Percentiles rank a stretch among this genome's conserved stretches.
Evolutionary conservation across 2,113 vertebrate species (phyloP).

Genomic region (Corydoras maculifer): DNA sequence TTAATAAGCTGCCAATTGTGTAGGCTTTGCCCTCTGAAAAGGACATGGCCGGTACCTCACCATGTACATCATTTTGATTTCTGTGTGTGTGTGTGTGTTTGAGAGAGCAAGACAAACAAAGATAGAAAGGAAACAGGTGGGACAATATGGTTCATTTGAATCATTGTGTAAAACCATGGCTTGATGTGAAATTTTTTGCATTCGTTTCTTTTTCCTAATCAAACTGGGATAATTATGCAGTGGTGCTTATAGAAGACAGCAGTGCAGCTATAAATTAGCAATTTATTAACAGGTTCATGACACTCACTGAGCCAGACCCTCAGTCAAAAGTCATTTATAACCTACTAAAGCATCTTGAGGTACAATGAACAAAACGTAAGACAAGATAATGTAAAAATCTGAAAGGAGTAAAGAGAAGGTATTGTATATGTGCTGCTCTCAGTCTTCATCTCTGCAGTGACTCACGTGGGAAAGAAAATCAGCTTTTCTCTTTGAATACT

Average conservation of each 20-base stretch:
- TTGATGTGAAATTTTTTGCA: background rate
- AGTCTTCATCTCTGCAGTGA: constrained; percentile 10
- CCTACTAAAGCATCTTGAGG: constrained; percentile 16
- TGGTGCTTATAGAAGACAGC: constrained; percentile 5
- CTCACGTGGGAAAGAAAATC: background rate
- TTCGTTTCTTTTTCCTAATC: constrained; percentile 28
- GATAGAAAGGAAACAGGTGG: constrained; percentile 35
- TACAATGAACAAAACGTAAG: background rate
- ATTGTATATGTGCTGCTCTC: background rate
- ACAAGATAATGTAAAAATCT: background rate
- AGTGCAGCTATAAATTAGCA: constrained; percentile 20
- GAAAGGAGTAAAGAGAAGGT: constrained; percentile 6
- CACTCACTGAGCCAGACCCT: background rate
- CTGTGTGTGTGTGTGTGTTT: constrained; percentile 40
- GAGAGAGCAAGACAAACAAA: constrained; percentile 49
- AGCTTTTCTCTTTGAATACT: background rate
- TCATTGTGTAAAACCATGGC: constrained; percentile 18
- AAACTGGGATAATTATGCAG: constrained; percentile 33
- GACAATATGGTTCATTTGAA: constrained; percentile 38
- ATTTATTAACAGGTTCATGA: constrained; percentile 34
- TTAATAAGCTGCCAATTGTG: constrained; percentile 51
- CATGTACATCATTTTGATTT: constrained; percentile 54
- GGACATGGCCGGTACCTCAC: constrained; percentile 45
- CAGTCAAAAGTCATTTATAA: constrained; percentile 31
- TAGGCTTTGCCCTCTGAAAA: constrained; percentile 48